Evolutionary conservation across 2,797 vertebrate species (phyloP).

Genomic region (Capromys pilorides): DNA sequence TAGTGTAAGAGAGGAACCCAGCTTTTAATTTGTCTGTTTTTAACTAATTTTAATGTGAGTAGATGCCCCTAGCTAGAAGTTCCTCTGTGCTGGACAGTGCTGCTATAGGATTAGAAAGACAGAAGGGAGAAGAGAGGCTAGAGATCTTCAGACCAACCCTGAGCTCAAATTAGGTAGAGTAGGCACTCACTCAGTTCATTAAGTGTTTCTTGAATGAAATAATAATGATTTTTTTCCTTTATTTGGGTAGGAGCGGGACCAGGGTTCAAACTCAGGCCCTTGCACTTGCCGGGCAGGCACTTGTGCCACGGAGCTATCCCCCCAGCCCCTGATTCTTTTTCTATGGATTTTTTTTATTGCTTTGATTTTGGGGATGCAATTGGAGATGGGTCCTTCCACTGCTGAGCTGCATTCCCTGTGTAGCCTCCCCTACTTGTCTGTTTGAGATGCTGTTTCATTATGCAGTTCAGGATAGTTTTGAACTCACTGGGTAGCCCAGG

Average conservation of each 20-base stretch:
- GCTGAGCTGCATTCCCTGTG: too few relatives aligned
- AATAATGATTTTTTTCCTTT: too few relatives aligned
- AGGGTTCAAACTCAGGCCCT: too few relatives aligned
- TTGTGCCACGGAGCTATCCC: too few relatives aligned
- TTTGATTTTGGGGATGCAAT: too few relatives aligned
- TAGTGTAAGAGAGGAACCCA: not conserved
- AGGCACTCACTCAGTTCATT: not conserved
- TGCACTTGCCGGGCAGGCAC: too few relatives aligned
- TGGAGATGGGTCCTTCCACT: too few relatives aligned
- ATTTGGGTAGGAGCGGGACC: too few relatives aligned
- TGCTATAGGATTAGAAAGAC: not conserved
- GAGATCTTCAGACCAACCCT: not conserved
- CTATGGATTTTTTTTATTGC: too few relatives aligned
- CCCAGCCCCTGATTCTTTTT: too few relatives aligned
- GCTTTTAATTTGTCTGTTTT: slow-evolving; percentile 33
- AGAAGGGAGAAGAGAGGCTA: not conserved
- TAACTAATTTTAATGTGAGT: slow-evolving; percentile 25
- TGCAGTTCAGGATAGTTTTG: not conserved
- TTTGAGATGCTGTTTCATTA: not conserved
- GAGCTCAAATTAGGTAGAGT: not conserved
- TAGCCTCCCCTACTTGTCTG: not conserved
- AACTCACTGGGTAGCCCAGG: not conserved
- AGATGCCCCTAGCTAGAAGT: not conserved
- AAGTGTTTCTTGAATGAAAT: not conserved
- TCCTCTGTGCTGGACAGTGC: not conserved